These are phyloP conservation scores for Galeopsomyia nigrocyanea DNA, from an alignment of 2,888 invertebrate genomes.

Conservation along the genomic window DNA sequence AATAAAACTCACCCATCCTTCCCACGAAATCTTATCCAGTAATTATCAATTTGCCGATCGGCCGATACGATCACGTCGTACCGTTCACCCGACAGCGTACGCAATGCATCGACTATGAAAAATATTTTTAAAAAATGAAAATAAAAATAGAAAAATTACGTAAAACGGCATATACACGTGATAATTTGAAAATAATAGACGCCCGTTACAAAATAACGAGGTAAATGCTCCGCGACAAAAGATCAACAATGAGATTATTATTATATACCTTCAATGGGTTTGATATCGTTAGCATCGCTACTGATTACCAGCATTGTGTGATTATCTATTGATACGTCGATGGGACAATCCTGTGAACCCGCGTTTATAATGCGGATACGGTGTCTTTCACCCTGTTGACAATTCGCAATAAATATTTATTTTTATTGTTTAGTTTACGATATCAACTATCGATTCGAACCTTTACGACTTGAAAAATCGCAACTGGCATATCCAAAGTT, in stretches of 20 bases:
- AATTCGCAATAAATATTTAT: neutral
- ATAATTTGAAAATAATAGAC: conserved; percentile 5
- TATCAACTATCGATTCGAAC: no score
- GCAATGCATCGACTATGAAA: conserved; percentile 73
- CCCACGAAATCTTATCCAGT: conserved; percentile 86
- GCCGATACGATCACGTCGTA: conserved; percentile 88
- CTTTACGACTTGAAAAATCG: conserved; percentile 25
- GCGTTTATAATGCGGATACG: conserved; percentile 87
- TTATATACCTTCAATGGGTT: conserved; percentile 77
- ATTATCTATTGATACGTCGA: conserved; percentile 85
- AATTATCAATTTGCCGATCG: conserved; percentile 78
- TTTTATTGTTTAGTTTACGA: no score
- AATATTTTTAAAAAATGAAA: no score
- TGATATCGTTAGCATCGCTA: conserved; percentile 84
- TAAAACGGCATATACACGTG: neutral
- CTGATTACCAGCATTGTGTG: conserved; percentile 84
- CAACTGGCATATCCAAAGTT: conserved; percentile 2
- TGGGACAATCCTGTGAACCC: conserved; percentile 89
- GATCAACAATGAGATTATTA: no score
- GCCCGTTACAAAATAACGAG: neutral
- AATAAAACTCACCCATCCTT: conserved; percentile 15
- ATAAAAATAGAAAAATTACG: neutral
- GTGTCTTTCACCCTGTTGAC: conserved; percentile 71
- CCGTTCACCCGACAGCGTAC: conserved; percentile 88
- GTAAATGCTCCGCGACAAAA: no score